Conservation (phyloP, 2,888 invertebrate species). For the Anticlea derivata region DNA sequence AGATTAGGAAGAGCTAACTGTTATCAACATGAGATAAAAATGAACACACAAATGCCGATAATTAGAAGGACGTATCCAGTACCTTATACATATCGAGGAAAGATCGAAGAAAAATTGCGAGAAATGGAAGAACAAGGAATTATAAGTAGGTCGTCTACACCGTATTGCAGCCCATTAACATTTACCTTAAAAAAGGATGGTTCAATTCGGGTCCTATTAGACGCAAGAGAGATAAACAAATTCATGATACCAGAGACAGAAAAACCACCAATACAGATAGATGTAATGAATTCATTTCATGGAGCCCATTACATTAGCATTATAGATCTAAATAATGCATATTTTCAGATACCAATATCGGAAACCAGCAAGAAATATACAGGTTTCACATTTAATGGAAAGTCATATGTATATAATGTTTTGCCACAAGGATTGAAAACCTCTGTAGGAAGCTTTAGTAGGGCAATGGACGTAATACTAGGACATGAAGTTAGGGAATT, state of each 20-base stretch:
- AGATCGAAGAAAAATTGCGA: slow-evolving; percentile 27
- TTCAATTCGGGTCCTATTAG: slow-evolving; percentile 11
- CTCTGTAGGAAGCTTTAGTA: slow-evolving; percentile 37
- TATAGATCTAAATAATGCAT: slow-evolving; percentile 18
- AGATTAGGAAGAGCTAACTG: slow-evolving; percentile 30
- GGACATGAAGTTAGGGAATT: slow-evolving; percentile 34
- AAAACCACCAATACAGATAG: slow-evolving; percentile 12
- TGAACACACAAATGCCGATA: slow-evolving; percentile 23
- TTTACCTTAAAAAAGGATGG: slow-evolving; percentile 24
- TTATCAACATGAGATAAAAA: slow-evolving; percentile 34
- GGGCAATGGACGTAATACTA: slow-evolving; percentile 40
- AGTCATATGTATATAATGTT: slow-evolving; percentile 17
- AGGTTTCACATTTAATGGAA: slow-evolving; percentile 12
- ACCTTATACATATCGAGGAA: slow-evolving; percentile 34
- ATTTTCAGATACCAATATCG: slow-evolving; percentile 15
- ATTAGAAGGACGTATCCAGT: slow-evolving; percentile 33
- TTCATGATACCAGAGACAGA: slow-evolving; percentile 22
- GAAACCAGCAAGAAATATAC: slow-evolving; percentile 12
- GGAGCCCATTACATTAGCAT: slow-evolving; percentile 12
- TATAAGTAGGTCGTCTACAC: slow-evolving; percentile 23
- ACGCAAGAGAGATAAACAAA: slow-evolving; percentile 26
- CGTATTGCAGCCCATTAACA: slow-evolving; percentile 36
- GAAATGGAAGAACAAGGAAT: slow-evolving; percentile 32
- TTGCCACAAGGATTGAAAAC: slow-evolving; percentile 23
- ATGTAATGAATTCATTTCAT: slow-evolving; percentile 17